These are phyloP conservation scores for Cataglyphis livida DNA, from an alignment of 2,888 invertebrate genomes.

Conservation along the genomic window DNA sequence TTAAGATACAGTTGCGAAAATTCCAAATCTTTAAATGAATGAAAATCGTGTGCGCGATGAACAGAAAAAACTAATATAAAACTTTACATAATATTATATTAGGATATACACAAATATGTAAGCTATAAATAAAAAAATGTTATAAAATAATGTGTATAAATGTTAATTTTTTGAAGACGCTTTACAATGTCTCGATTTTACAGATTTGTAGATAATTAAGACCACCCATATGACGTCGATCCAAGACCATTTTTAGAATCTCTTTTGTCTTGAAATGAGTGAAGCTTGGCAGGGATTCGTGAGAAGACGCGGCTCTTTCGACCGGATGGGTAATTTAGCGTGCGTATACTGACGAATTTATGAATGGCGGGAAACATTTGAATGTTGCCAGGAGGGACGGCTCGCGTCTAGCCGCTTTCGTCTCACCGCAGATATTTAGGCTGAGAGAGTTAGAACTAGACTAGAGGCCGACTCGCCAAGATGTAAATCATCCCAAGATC, in stretches of 20 bases:
- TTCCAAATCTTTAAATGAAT: background rate
- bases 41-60: background rate
- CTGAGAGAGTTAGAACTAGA: conserved; percentile 82
- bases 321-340: conserved; percentile 77
- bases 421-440: conserved; percentile 77
- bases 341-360: conserved; percentile 83
- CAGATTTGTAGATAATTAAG: conserved; percentile 7
- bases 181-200: background rate
- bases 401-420: conserved; percentile 80
- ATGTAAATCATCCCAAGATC: conserved; percentile 84
- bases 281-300: conserved; percentile 50
- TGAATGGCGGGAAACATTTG: conserved; percentile 84
- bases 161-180: background rate
- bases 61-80: background rate
- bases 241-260: conserved; percentile 33
- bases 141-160: background rate
- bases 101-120: no score
- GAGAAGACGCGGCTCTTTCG: conserved; percentile 59
- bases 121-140: background rate
- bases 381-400: conserved; percentile 85
- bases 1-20: background rate
- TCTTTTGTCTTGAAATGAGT: conserved; percentile 20
- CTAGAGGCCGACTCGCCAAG: conserved; percentile 74
- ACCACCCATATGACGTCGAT: conserved; percentile 24
- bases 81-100: background rate